Evolutionary conservation across 2,113 vertebrate species (phyloP).

Genomic region (Chamaetylas fuelleborni): DNA sequence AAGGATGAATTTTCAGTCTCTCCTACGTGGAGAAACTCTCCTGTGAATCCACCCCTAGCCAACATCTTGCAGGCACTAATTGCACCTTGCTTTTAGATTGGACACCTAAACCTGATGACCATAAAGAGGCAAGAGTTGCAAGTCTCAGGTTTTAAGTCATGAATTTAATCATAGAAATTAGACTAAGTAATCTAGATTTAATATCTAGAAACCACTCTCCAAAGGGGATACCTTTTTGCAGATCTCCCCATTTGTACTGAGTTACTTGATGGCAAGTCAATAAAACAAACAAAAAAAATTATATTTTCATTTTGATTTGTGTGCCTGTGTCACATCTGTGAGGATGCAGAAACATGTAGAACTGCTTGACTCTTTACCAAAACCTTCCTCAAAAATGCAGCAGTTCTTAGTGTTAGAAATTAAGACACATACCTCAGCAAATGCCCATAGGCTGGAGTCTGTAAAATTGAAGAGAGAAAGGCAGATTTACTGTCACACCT

Average conservation of each 20-base stretch:
- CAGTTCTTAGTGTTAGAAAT: neutral
- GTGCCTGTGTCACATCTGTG: fast-evolving
- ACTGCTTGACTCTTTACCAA: neutral
- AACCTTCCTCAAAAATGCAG: neutral
- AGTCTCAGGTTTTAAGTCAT: neutral
- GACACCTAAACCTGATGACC: neutral
- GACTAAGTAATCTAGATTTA: too few relatives aligned
- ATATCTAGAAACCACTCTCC: neutral
- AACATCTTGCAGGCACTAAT: neutral
- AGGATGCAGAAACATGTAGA: neutral
- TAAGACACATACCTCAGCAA: neutral
- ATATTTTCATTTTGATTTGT: fast-evolving
- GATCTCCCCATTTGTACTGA: fast-evolving
- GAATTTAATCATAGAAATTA: too few relatives aligned
- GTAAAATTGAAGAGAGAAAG: neutral
- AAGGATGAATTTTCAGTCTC: neutral
- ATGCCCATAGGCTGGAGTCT: neutral
- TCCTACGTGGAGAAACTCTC: neutral
- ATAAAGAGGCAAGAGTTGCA: neutral
- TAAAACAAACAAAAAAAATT: neutral
- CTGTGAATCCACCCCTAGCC: neutral
- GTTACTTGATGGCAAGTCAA: neutral
- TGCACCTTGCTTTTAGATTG: neutral
- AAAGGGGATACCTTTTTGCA: neutral
- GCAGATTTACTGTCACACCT: neutral